A percentile compares a stretch with the other conserved stretches of the same genome.
phyloP scores from a whole-genome alignment of 2,113 vertebrate species.

The Etheostoma cragini region DNA sequence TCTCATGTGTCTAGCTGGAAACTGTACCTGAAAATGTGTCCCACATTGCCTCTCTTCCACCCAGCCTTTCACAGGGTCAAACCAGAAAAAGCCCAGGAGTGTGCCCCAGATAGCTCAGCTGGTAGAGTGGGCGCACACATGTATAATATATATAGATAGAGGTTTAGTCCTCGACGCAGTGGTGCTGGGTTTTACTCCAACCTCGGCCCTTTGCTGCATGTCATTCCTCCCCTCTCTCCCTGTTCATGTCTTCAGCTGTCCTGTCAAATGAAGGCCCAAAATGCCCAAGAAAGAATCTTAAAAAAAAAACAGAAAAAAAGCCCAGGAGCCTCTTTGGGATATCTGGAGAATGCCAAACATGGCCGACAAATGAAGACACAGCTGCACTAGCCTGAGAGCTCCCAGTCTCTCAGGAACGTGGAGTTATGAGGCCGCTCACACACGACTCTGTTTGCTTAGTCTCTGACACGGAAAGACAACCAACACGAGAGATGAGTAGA shows the following conservation, averaged over 20 bases:
- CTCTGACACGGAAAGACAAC: slow-evolving; percentile 81
- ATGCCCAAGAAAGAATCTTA: too few species aligned
- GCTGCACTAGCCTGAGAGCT: slow-evolving; percentile 64
- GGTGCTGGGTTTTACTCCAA: too few species aligned
- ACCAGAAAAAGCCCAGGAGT: slow-evolving; percentile 67
- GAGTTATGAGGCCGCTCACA: slow-evolving; percentile 72
- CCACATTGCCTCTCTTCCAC: slow-evolving; percentile 17
- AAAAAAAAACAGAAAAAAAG: slow-evolving; percentile 59
- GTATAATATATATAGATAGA: too few species aligned
- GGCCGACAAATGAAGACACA: slow-evolving; percentile 74
- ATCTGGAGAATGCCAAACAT: slow-evolving; percentile 79
- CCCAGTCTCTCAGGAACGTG: slow-evolving; percentile 63
- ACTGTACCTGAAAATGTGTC: slow-evolving; percentile 4
- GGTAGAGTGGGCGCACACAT: too few species aligned
- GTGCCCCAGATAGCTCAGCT: too few species aligned
- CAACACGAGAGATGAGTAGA: slow-evolving; percentile 51
- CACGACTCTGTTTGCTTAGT: slow-evolving; percentile 83
- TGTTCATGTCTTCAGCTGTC: too few species aligned
- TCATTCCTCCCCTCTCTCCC: too few species aligned
- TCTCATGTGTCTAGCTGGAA: not conserved
- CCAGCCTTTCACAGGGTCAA: slow-evolving; percentile 51
- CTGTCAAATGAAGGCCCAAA: too few species aligned
- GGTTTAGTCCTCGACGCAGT: too few species aligned
- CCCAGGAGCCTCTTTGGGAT: slow-evolving; percentile 62
- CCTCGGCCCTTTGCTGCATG: too few species aligned